Evolutionary conservation across 2,888 invertebrate species (phyloP).

Genomic region (Cheilosia soror): DNA sequence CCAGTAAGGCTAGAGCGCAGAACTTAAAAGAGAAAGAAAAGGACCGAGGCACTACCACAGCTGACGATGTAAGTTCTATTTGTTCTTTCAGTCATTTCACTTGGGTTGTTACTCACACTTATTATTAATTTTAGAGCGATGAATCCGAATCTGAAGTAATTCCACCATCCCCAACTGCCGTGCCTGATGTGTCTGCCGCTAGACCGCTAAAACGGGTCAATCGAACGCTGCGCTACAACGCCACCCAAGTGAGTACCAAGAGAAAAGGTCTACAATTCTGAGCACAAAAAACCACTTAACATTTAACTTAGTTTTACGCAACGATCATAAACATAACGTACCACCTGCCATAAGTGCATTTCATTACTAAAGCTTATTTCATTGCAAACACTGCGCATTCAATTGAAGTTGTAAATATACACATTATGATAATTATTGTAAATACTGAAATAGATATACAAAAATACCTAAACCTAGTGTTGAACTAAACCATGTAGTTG

Average conservation of each 20-base stretch:
- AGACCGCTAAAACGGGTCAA: conserved; percentile 41
- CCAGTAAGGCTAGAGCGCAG: conserved; percentile 18
- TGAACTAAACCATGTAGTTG: conserved; percentile 26
- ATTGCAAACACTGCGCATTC: neutral
- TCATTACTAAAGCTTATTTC: neutral
- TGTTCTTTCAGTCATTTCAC: neutral
- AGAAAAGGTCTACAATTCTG: conserved; percentile 77
- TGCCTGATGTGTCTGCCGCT: conserved; percentile 3
- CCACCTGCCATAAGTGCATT: neutral
- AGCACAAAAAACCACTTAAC: conserved; percentile 42
- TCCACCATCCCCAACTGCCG: conserved; percentile 79
- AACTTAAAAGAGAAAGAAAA: conserved; percentile 4
- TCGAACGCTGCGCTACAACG: conserved; percentile 60
- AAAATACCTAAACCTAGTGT: conserved; percentile 4
- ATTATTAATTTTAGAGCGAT: conserved; percentile 75
- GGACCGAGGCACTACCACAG: neutral
- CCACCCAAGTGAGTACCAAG: conserved; percentile 78
- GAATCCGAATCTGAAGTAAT: conserved; percentile 80
- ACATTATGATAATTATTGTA: conserved; percentile 1
- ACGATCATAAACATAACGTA: neutral
- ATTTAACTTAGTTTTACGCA: neutral
- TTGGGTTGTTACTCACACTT: neutral
- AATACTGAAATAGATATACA: conserved; percentile 37
- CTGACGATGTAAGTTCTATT: conserved; percentile 39
- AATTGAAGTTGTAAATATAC: conserved; percentile 47